These are phyloP conservation scores for Unio delphinus DNA, from an alignment of 2,888 invertebrate genomes.

Conservation along the genomic window DNA sequence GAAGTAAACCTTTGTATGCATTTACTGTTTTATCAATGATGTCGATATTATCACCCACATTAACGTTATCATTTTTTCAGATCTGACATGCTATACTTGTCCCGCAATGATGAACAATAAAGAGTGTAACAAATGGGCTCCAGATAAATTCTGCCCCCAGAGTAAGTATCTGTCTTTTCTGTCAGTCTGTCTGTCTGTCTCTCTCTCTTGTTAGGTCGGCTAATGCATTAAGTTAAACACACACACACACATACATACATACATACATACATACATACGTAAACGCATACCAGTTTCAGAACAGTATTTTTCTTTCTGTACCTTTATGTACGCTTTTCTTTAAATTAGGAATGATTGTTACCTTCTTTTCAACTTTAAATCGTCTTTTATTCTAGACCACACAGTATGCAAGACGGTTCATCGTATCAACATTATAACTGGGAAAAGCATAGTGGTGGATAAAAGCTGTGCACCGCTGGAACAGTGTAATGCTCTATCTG, in stretches of 20 bases:
- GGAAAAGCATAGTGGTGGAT: conserved; percentile 78
- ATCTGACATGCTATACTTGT: conserved; percentile 50
- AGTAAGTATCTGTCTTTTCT: conserved; percentile 17
- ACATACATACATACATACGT: too few species aligned
- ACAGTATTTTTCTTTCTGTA: not conserved
- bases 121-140: conserved; percentile 53
- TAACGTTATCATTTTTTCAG: conserved; percentile 21
- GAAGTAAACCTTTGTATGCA: too few species aligned
- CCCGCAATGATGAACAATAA: conserved; percentile 38
- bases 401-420: conserved; percentile 47
- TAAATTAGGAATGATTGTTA: not conserved
- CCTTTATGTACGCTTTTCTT: not conserved
- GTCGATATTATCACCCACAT: not conserved
- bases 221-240: too few species aligned
- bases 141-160: conserved; percentile 37
- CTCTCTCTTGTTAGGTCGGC: not conserved
- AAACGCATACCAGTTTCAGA: too few species aligned
- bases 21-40: too few species aligned
- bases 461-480: conserved; percentile 78
- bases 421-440: conserved; percentile 52
- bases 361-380: too few species aligned
- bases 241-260: too few species aligned
- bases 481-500: conserved; percentile 77
- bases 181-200: not conserved
- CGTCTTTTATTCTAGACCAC: conserved; percentile 21